Percentiles rank a stretch among this genome's conserved stretches.
These are phyloP conservation scores for Phalanger gymnotis DNA, from an alignment of 2,797 vertebrate species.

Conservation along the genomic window DNA sequence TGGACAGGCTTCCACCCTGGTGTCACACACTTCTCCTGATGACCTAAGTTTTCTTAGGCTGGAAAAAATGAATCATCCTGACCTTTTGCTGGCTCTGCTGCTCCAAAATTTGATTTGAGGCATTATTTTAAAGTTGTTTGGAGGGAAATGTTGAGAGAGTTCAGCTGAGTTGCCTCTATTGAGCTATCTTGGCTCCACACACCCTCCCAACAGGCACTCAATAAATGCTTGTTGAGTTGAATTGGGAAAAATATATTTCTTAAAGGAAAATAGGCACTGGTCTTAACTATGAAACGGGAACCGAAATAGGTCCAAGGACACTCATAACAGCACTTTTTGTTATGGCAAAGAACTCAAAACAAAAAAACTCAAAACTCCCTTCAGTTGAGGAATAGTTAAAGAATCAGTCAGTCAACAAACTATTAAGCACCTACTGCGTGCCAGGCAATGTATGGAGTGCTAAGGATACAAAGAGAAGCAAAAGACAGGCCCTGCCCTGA, in stretches of 20 bases:
- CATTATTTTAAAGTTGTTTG: neutral
- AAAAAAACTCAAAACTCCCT: no score
- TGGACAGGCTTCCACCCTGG: neutral
- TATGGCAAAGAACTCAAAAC: neutral
- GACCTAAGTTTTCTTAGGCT: neutral
- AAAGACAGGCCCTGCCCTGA: neutral
- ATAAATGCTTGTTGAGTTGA: neutral
- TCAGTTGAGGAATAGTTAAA: neutral
- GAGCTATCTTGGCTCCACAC: neutral
- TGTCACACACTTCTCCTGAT: neutral
- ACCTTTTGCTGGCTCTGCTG: neutral
- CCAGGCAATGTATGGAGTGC: neutral
- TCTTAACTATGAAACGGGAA: neutral
- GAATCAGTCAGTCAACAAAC: neutral
- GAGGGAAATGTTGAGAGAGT: neutral
- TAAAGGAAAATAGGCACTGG: neutral
- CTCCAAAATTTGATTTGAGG: neutral
- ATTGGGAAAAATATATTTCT: neutral
- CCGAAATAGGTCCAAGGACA: neutral
- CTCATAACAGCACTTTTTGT: neutral
- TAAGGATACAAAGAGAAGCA: neutral
- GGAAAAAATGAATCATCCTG: neutral
- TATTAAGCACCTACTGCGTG: neutral
- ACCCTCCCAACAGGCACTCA: neutral
- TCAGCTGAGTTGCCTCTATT: neutral